Evolutionary conservation across 2,888 invertebrate species (phyloP), one percentile per base, ranked within the genome.

Genomic region (Idaea biselata): DNA sequence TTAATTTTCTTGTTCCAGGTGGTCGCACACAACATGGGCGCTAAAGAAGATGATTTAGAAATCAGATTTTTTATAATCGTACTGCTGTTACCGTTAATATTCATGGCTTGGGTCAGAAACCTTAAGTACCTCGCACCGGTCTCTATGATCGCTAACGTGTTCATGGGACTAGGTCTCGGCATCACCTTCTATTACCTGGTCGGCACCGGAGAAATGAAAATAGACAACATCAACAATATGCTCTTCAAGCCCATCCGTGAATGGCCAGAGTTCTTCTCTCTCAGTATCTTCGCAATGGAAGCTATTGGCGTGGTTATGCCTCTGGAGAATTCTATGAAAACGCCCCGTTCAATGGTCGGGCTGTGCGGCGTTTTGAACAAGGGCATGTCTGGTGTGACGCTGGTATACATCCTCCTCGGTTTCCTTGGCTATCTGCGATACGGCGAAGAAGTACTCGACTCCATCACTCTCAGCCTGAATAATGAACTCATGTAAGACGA

Each of bases 261-360:
- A 58, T 94, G 98, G 85, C 98, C 99, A 0, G 94, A 96, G 60
- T 99, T 97, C 93, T 99, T 99, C 91, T 97, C 99, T 44, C 96
- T 99, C 32, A 97, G 97, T 0, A 97, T 99, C 62, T 99, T 99
- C 84, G 98, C 99, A 0, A 99, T 99, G 94, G 99, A 99, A 93
- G 99, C 99, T 7, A 99, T 99, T 73, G 97, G 97, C 73, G 96
- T 96, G 60, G 95, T 99, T 16, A 97, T 99, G 95, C 99, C 99
- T 0, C 86, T 99, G 70, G 98, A 99, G 86, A 99, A 99, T 81
- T 95, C 96, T 70, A 99, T 99, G 98, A 95, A 95, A 83, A 96
- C 95, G 0, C 98, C 98, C 0, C 94, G 94, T 63, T 94, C 97
- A 67, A 97, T 99, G 89, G 88, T 94, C 57, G 94, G 98, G 7